Evolutionary conservation across 2,888 invertebrate genomes (phyloP).

Genomic region (Lithophane semibrunnea): DNA sequence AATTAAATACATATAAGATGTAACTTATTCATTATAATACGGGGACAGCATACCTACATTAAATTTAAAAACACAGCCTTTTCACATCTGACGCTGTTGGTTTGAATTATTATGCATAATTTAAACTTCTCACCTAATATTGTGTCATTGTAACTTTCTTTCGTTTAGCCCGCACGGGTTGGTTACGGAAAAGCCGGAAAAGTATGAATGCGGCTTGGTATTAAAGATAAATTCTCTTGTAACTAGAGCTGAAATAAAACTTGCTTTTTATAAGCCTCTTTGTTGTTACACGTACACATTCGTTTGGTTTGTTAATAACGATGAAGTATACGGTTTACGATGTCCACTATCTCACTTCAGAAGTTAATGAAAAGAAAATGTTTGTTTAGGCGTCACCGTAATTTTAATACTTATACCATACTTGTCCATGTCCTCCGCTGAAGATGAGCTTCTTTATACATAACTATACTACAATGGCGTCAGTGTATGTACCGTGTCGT

Average conservation of each 20-base stretch:
- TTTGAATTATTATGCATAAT: constrained; percentile 61
- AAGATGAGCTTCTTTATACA: not conserved
- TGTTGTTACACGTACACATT: constrained; percentile 23
- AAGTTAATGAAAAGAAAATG: constrained; percentile 24
- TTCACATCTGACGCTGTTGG: constrained; percentile 22
- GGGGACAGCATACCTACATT: not conserved
- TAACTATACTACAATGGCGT: not conserved
- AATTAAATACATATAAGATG: no score
- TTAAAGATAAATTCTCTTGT: constrained; percentile 55
- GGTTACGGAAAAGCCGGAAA: constrained; percentile 48
- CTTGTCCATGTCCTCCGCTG: not conserved
- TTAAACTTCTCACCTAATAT: constrained; percentile 53
- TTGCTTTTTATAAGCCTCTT: constrained; percentile 36
- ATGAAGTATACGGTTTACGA: constrained; percentile 37
- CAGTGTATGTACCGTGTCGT: no score
- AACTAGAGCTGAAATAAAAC: constrained; percentile 35
- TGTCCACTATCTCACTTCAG: constrained; percentile 25
- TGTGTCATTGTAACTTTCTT: constrained; percentile 61
- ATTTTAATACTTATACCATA: constrained; percentile 22
- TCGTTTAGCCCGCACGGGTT: constrained; percentile 37
- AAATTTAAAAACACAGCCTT: constrained; percentile 27
- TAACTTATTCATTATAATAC: not conserved
- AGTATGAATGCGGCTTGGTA: constrained; percentile 45
- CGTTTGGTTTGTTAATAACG: constrained; percentile 34
- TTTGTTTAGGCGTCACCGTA: not conserved